phyloP scores from a whole-genome alignment of 1,140 invertebrate genomes.

The Phocides pigmalion region DNA sequence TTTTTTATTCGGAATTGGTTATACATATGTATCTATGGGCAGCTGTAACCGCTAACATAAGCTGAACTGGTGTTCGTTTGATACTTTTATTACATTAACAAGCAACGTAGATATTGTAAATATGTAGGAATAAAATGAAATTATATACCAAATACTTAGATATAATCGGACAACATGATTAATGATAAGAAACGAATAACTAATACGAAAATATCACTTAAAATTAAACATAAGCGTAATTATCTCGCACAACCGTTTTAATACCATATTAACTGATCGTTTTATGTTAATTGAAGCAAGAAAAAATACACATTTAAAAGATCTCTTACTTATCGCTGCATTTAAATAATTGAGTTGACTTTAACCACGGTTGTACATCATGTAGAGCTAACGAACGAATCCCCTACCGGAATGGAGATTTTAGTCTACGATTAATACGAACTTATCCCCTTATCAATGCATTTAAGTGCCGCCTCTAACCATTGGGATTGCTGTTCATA shows the following conservation, averaged over 20 bases:
- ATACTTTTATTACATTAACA: no score
- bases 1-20: no score
- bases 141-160: no score
- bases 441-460: constrained; percentile 25
- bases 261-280: constrained; percentile 7
- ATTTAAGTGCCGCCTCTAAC: constrained; percentile 53
- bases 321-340: constrained; percentile 28
- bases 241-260: background rate
- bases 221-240: background rate
- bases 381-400: constrained; percentile 17
- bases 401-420: constrained; percentile 23
- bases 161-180: no score
- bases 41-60: no score
- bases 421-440: constrained; percentile 25
- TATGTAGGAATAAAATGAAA: no score
- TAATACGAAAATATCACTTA: no score
- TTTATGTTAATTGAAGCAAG: constrained; percentile 25
- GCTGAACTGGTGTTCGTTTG: no score
- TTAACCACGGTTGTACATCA: constrained; percentile 17
- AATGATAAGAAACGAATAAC: no score
- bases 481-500: constrained; percentile 40
- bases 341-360: constrained; percentile 32
- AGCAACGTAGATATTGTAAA: no score
- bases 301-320: constrained; percentile 24
- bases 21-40: no score